Conservation (phyloP, 1,140 invertebrate genomes). For the Heliconius hermathena region DNA sequence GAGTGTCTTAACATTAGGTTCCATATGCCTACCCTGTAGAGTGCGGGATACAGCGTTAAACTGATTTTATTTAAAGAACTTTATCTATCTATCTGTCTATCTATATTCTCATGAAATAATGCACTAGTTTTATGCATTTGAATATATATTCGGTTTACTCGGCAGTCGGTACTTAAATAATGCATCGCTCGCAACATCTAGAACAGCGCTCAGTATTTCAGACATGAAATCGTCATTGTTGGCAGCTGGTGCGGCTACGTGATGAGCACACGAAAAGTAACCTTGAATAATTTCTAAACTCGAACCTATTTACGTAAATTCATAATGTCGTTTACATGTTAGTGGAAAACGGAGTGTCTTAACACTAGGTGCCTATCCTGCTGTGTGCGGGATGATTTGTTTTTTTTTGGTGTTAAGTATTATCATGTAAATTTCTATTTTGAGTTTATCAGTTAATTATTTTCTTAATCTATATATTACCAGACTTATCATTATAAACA, state of each 20-base stretch:
- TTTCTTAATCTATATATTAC: background rate
- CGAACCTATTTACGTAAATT: background rate
- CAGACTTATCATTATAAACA: background rate
- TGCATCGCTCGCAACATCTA: background rate
- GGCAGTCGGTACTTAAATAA: conserved; percentile 4
- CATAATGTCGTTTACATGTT: background rate
- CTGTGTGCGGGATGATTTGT: too few species aligned
- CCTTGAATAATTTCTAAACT: conserved; percentile 6
- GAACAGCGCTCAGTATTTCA: conserved; percentile 8
- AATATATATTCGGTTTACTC: background rate
- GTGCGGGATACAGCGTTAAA: too few species aligned
- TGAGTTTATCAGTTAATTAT: background rate
- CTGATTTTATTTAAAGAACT: too few species aligned
- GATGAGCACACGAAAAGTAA: conserved; percentile 11
- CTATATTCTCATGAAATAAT: background rate
- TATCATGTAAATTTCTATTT: background rate
- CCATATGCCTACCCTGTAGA: too few species aligned
- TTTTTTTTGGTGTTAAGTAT: background rate
- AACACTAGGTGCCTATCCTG: too few species aligned
- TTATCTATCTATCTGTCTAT: background rate
- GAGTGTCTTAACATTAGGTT: too few species aligned
- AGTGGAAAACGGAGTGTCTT: too few species aligned
- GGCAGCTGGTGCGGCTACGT: conserved; percentile 11
- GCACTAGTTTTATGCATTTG: background rate
- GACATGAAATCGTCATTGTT: conserved; percentile 13